phyloP scores from a whole-genome alignment of 92 coral and sea anemone species.

The Epizoanthus scotinus region DNA sequence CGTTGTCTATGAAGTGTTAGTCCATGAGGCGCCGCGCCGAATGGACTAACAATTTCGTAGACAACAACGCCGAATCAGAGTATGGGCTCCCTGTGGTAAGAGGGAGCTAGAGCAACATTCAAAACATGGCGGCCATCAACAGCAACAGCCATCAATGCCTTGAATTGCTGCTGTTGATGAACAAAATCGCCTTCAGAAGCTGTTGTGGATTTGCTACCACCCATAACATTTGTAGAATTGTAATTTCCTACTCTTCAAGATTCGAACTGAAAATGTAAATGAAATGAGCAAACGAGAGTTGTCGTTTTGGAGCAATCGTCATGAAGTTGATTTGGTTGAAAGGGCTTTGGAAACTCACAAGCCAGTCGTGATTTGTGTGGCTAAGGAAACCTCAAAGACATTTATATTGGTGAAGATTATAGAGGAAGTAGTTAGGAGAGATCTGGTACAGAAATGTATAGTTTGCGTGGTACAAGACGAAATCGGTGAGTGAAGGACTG shows the following conservation, averaged over 20 bases:
- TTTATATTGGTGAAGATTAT: constrained; percentile 60
- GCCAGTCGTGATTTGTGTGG: constrained; percentile 63
- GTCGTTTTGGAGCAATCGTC: constrained; percentile 58
- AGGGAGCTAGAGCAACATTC: no score
- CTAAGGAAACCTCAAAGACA: constrained; percentile 49
- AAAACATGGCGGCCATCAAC: constrained; percentile 24
- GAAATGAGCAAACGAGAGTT: constrained; percentile 39
- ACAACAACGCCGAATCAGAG: no score
- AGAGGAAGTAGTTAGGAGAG: constrained; percentile 53
- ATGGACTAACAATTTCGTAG: no score
- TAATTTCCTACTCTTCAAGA: neutral
- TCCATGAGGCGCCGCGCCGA: no score
- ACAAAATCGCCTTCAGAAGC: neutral
- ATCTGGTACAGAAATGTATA: constrained; percentile 28
- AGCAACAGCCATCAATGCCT: neutral
- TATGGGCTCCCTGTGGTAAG: no score
- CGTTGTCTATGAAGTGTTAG: no score
- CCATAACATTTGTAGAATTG: neutral
- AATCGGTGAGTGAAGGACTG: constrained; percentile 46
- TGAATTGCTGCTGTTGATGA: neutral
- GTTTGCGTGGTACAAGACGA: constrained; percentile 52
- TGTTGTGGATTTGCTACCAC: neutral
- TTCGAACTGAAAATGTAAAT: neutral
- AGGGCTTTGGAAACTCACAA: constrained; percentile 38
- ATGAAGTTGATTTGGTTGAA: constrained; percentile 67